Evolutionary conservation across 2,113 vertebrate genomes (phyloP), one percentile per base, ranked within the genome.

Genomic region (Catharus minimus): DNA sequence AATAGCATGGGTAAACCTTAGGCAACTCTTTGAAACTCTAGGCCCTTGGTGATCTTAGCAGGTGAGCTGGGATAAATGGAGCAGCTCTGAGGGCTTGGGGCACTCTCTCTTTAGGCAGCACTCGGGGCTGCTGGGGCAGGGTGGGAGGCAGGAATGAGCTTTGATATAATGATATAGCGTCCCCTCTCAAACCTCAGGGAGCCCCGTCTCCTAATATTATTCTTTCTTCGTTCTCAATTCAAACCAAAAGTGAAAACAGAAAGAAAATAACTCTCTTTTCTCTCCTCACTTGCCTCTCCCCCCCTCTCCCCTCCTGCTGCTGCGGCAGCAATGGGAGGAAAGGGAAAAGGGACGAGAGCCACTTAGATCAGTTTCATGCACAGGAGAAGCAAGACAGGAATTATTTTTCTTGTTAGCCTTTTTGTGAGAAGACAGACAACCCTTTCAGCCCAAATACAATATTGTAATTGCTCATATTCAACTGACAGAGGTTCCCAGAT

Each of bases 391-490:
- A 85, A 96, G 95, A 89, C 87, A 93, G 89, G 90, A 94, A 96
- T 97, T 92, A 93, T 95, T 96, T 95, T 97, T 88, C 86, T 96
- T 96, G 93, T 96, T 96, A 92, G 96, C 92, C 89, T 96, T 97
- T 95, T 95, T 94, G 76, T 90, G 91, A 93, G 91, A 95, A 97
- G 96, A 97, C 94, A 96, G 93, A 96, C 95, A 95, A 84, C 96
- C 95, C 92, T 97, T 96, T 97, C 96, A 97, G 96, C 93, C 96
- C 92, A 94, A 97, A 95, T 97, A 95, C 92, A 96, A 95, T 97
- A 96, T 96, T 95, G 95, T 96, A 96, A 97, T 97, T 96, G 96
- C 96, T 97, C 87, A 93, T 96, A 92, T 96, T 97, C 89, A 95
- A 93, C 94, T 96, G 95, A 96, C 95, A 96, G 96, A 95, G 96